A percentile compares a stretch with the other conserved stretches of the same genome.
Evolutionary conservation across 2,888 invertebrate genomes (phyloP).

Genomic region (Achlya flavicornis): DNA sequence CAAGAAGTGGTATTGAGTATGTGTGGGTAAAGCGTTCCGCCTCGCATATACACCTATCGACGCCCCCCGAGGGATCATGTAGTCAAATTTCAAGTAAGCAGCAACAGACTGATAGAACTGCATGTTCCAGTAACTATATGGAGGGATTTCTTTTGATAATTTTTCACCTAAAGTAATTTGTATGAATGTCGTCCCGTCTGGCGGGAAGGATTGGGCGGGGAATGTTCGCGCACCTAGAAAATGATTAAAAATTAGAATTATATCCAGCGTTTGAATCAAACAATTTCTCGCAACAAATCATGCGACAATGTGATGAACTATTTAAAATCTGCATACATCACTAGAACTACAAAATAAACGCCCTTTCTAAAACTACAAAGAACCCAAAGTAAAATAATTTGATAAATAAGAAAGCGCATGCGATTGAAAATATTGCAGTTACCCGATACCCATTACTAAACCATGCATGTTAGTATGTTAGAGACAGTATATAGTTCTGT

Average conservation of each 20-base stretch:
- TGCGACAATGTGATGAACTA: slow-evolving; percentile 68
- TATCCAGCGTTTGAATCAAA: slow-evolving; percentile 9
- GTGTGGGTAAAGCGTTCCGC: slow-evolving; percentile 96
- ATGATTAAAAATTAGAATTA: slow-evolving; percentile 33
- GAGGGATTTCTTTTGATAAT: slow-evolving; percentile 93
- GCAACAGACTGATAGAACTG: slow-evolving; percentile 98
- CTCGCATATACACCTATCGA: slow-evolving; percentile 98
- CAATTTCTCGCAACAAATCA: slow-evolving; percentile 35
- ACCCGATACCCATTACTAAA: slow-evolving; percentile 28
- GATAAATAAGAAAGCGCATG: slow-evolving; percentile 46
- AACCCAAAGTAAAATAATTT: slow-evolving; percentile 6
- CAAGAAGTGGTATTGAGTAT: slow-evolving; percentile 98
- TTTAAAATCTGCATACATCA: slow-evolving; percentile 19
- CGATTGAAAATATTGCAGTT: slow-evolving; percentile 42
- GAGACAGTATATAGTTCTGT: slow-evolving; percentile 38
- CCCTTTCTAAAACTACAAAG: background rate
- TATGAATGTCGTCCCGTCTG: slow-evolving; percentile 95
- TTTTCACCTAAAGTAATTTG: slow-evolving; percentile 95
- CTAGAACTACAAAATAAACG: background rate
- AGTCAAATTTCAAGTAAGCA: slow-evolving; percentile 96
- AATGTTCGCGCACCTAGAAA: slow-evolving; percentile 92
- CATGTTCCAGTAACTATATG: slow-evolving; percentile 98
- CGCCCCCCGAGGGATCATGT: slow-evolving; percentile 95
- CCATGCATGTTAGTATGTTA: slow-evolving; percentile 72
- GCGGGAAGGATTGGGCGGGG: slow-evolving; percentile 95